These are phyloP conservation scores for Brenthis hecate DNA, from an alignment of 2,888 invertebrate species.

Conservation along the genomic window DNA sequence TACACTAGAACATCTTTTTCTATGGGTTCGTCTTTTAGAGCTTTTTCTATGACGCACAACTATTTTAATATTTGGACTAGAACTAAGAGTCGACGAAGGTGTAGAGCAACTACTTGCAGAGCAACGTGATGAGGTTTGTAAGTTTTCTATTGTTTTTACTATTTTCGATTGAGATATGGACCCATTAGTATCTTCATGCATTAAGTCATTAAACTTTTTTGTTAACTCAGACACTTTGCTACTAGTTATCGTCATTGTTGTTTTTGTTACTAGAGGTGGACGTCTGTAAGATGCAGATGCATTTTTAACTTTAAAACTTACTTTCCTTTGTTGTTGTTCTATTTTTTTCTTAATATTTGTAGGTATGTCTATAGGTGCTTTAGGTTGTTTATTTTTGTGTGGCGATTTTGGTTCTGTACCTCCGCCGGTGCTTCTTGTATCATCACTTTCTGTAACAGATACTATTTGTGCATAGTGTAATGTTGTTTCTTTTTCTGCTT, in stretches of 20 bases:
- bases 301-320: constrained; percentile 84
- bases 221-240: constrained; percentile 86
- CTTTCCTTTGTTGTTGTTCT: constrained; percentile 77
- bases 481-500: constrained; percentile 51
- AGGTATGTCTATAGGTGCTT: constrained; percentile 48
- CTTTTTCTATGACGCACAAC: constrained; percentile 68
- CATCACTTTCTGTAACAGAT: constrained; percentile 68
- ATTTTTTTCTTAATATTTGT: constrained; percentile 57
- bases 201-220: constrained; percentile 86
- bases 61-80: constrained; percentile 78
- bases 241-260: constrained; percentile 75
- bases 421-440: constrained; percentile 76
- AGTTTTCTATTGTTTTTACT: constrained; percentile 76
- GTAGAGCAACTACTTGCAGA: constrained; percentile 72
- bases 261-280: constrained; percentile 67
- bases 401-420: constrained; percentile 52
- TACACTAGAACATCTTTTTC: constrained; percentile 77
- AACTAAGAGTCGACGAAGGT: constrained; percentile 71
- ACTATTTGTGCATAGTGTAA: constrained; percentile 74
- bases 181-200: constrained; percentile 65
- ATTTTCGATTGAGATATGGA: constrained; percentile 81
- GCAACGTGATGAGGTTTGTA: constrained; percentile 57
- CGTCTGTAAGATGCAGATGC: constrained; percentile 71
- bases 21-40: constrained; percentile 74
- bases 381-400: constrained; percentile 44